phyloP scores from a whole-genome alignment of 2,888 invertebrate species.

The Sarcophaga rosellei region DNA sequence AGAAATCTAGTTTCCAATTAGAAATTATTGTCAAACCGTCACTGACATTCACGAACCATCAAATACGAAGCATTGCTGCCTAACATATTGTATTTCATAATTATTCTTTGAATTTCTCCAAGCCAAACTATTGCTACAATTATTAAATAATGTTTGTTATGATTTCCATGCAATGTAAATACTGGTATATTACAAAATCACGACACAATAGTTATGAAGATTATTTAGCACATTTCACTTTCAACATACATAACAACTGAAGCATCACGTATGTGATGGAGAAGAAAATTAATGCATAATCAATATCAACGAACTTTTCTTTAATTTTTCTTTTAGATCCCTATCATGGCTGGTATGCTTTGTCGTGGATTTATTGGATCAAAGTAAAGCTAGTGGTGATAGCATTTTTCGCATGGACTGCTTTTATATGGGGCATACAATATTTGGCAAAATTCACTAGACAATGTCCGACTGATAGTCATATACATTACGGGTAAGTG shows the following conservation, averaged over 20 bases:
- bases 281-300: not conserved
- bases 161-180: not conserved
- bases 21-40: too few relatives aligned
- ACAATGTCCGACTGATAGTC: slow-evolving; percentile 71
- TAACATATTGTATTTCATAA: not conserved
- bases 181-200: slow-evolving; percentile 16
- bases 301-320: not conserved
- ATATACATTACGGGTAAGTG: slow-evolving; percentile 76
- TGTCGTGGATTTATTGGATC: slow-evolving; percentile 79
- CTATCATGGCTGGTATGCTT: slow-evolving; percentile 76
- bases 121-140: not conserved
- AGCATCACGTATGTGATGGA: not conserved
- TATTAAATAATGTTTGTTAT: not conserved
- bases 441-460: slow-evolving; percentile 73
- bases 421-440: slow-evolving; percentile 77
- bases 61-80: too few relatives aligned
- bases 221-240: slow-evolving; percentile 79
- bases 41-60: too few relatives aligned
- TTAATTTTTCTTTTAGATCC: slow-evolving; percentile 71
- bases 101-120: not conserved
- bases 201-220: slow-evolving; percentile 7
- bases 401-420: slow-evolving; percentile 79
- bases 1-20: too few relatives aligned
- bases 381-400: slow-evolving; percentile 80
- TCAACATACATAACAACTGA: slow-evolving; percentile 60